Base-by-base conservation (phyloP, 2,888 invertebrate genomes). In the Capitulum mitella region DNA sequence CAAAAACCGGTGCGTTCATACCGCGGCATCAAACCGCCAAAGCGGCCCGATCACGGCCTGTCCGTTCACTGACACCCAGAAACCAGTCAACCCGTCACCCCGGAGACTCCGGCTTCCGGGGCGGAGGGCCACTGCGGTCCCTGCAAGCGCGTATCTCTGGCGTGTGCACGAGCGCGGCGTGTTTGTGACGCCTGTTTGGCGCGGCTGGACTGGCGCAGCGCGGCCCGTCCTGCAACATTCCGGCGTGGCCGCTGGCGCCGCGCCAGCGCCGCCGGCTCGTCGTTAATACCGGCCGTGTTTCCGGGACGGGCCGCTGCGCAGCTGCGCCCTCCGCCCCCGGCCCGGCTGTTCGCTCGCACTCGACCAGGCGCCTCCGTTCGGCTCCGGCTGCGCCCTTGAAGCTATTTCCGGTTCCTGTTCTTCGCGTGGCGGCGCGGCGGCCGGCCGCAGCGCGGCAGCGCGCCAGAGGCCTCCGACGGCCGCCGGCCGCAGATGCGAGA, bases 371-470 rank as follows among this genome's bases (percentile, higher is more conserved):
- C 54, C 26, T 43, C 12, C 43, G 43, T 43, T 43, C 12, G 6
- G 8, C 32, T n/a, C 16, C 32, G 32, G 34, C 64, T 19, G 34
- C 19, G 64, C 64, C 64, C 64, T 64, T 64, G 64, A 64, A 19
- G 64, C 34, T 64, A 64, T 64, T 64, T 64, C 64, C 64, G 64
- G 64, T 32, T 64, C 19, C 34, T 34, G 64, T 19, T 64, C 58
- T 34, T 34, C 34, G 64, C 19, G 19, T 19, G 64, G 34, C 29
- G 14, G 29, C 29, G 29, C 58, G 58, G 8, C 29, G 29, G 29
- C 29, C 58, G 58, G 58, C 58, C 8, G 29, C 29, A 26, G 29
- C 12, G 29, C 6, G 29, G 58, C 58, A 61, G 58, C 19, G 51
- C 12, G 51, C 2, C 3, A 2, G 51, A 51, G 51, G 51, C 51